These are phyloP conservation scores for Spodoptera littoralis DNA, from an alignment of 2,888 invertebrate species.

Conservation along the genomic window DNA sequence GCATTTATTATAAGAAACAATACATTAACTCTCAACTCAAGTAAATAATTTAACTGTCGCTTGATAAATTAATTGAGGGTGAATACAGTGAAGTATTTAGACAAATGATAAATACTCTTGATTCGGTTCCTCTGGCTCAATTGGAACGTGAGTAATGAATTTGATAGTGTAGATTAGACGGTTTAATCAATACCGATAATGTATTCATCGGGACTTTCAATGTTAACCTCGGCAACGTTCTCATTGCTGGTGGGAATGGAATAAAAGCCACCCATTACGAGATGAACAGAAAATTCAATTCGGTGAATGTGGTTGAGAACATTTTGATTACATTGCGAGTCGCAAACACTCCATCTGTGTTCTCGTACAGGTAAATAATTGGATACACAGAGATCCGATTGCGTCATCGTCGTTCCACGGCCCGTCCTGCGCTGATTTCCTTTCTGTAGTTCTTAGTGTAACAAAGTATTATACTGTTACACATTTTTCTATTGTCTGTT, in stretches of 20 bases:
- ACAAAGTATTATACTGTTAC: slow-evolving; percentile 37
- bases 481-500: slow-evolving; percentile 2
- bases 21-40: background rate
- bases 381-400: slow-evolving; percentile 63
- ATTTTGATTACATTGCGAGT: slow-evolving; percentile 70
- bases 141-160: slow-evolving; percentile 61
- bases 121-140: slow-evolving; percentile 54
- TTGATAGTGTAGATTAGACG: slow-evolving; percentile 59
- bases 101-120: slow-evolving; percentile 54
- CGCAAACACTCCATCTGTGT: slow-evolving; percentile 60
- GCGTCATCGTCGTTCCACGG: slow-evolving; percentile 35
- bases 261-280: slow-evolving; percentile 70
- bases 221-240: slow-evolving; percentile 54
- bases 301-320: slow-evolving; percentile 68
- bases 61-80: slow-evolving; percentile 50
- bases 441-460: slow-evolving; percentile 20
- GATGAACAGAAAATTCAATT: slow-evolving; percentile 72
- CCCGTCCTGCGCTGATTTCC: slow-evolving; percentile 55
- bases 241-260: slow-evolving; percentile 51
- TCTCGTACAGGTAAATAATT: slow-evolving; percentile 70
- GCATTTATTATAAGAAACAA: slow-evolving; percentile 12
- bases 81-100: slow-evolving; percentile 52
- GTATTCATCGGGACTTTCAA: slow-evolving; percentile 63
- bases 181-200: slow-evolving; percentile 66
- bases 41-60: slow-evolving; percentile 40